A percentile compares a stretch with the other conserved stretches of the same genome.
phyloP scores from a whole-genome alignment of 2,797 vertebrate species.

The Amniataba percoides region DNA sequence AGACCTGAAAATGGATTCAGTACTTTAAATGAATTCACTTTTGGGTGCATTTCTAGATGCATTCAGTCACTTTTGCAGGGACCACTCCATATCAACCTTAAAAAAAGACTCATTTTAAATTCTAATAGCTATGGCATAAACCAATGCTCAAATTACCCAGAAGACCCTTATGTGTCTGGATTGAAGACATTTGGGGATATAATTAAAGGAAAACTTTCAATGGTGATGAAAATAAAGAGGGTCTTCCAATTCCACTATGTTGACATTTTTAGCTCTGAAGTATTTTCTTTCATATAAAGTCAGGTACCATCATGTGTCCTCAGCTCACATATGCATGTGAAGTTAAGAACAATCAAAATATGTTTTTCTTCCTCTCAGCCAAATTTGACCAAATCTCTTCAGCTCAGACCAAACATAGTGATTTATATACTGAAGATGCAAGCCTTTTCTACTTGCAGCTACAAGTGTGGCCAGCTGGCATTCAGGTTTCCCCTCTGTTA shows the following conservation, averaged over 20 bases:
- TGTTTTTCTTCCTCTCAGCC: slow-evolving; percentile 17
- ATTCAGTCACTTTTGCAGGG: neutral
- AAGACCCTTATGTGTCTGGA: neutral
- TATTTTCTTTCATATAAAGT: neutral
- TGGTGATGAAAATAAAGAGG: neutral
- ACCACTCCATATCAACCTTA: neutral
- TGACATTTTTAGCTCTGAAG: neutral
- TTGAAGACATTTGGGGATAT: slow-evolving; percentile 2
- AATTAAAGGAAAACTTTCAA: slow-evolving; percentile 1
- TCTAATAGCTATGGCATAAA: neutral
- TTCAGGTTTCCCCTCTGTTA: slow-evolving; percentile 71
- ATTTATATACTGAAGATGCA: slow-evolving; percentile 45
- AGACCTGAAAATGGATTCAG: slow-evolving; percentile 4
- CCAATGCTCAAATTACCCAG: neutral
- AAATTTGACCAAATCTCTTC: slow-evolving; percentile 43
- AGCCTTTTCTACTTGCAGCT: slow-evolving; percentile 38
- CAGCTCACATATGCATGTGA: slow-evolving; percentile 2
- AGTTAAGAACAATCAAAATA: slow-evolving; percentile 17
- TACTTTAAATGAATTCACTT: neutral
- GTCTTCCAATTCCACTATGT: neutral
- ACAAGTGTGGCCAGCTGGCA: slow-evolving; percentile 64
- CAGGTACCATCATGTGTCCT: neutral
- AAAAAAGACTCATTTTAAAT: neutral
- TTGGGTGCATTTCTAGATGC: neutral
- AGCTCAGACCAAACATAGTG: slow-evolving; percentile 39